phyloP scores from a whole-genome alignment of 2,888 invertebrate genomes.

The Tachystola acroxantha region DNA sequence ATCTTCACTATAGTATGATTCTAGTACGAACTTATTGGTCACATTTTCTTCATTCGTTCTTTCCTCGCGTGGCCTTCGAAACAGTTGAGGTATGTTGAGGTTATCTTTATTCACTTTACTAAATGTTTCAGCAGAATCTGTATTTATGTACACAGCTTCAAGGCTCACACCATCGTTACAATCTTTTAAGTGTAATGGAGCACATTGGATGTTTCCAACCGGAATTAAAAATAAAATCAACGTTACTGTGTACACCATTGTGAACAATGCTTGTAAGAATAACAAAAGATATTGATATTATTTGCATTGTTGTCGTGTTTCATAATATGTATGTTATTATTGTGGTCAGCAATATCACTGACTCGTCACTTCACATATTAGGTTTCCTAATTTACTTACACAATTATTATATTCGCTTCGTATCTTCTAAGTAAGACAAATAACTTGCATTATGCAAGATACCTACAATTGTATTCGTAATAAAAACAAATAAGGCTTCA shows the following conservation, averaged over 20 bases:
- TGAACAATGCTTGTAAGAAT: slow-evolving; percentile 1
- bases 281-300: background rate
- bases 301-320: no score
- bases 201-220: background rate
- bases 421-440: background rate
- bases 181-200: slow-evolving; percentile 1
- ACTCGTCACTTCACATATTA: background rate
- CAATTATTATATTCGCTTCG: no score
- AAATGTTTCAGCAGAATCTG: background rate
- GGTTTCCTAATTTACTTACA: no score
- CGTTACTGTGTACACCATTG: slow-evolving; percentile 1
- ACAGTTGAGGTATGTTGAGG: background rate
- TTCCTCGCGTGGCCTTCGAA: background rate
- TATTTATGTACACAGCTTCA: background rate
- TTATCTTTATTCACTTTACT: background rate
- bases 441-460: background rate
- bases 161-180: background rate
- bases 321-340: no score
- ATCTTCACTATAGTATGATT: no score
- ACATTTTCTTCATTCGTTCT: background rate
- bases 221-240: slow-evolving; percentile 1
- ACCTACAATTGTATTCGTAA: no score
- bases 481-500: background rate
- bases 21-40: no score
- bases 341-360: background rate